Evolutionary conservation across 2,888 invertebrate species (phyloP), one percentile per base, ranked within the genome.

Genomic region (Ophion ventricosus): DNA sequence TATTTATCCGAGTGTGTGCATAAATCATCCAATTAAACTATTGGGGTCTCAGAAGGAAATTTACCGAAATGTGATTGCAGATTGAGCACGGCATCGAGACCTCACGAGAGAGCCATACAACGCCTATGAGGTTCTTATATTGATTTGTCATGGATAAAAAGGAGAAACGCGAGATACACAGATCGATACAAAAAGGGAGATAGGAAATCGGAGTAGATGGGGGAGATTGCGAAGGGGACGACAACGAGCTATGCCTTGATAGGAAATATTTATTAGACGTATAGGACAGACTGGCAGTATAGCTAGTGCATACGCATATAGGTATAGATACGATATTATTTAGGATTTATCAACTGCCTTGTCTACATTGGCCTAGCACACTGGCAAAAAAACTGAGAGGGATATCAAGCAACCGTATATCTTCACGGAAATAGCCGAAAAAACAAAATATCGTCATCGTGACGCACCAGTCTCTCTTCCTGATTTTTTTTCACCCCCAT

Each of bases 231-330:
- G 49, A 49, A 67, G 63, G 56, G 43, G 20, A 57, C 43, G 67
- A 43, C 67, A 25, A 63, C 59, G 63, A 69, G 56, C 63, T n/a
- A 59, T 11, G 23, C 10, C 43, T 56, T 17, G 69, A 74, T 61
- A 61, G 49, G 56, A 78, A 74, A 78, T 82, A 82, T 78, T 74
- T 78, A 82, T 82, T 61, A 56, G 73, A 40, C 11, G 25, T 70
- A 64, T 40, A 54, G 66, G 66, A 29, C 43, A 25, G 17, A 23
- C 23, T 25, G 49, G 63, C 61, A 43, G 25, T 73, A 73, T 43
- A 40, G 35, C 23, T 5, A 61, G 49, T 20, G 20, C 57, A 66
- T 43, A 43, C 40, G n/a, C 57, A 59, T 35, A 23, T 72, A 56
- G 56, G n/a, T 26, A 67, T 67, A 25, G 29, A 61, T 49, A 59